phyloP scores from a whole-genome alignment of 2,113 vertebrate genomes.

The Rhinogobius similis region DNA sequence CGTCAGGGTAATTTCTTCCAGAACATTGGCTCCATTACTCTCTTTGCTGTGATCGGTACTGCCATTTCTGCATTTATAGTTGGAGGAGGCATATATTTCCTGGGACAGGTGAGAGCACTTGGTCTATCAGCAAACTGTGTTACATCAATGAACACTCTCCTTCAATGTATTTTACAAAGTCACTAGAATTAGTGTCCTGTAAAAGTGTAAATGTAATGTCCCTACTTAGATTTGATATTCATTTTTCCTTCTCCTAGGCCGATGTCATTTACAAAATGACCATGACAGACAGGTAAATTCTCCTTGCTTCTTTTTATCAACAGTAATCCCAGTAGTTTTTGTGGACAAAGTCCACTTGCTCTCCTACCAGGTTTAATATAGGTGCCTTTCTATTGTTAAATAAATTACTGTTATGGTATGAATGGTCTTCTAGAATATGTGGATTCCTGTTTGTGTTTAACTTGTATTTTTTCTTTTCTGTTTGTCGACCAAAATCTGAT shows the following conservation, averaged over 20 bases:
- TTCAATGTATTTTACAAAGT: neutral
- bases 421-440: neutral
- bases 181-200: neutral
- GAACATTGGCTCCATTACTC: slow-evolving; percentile 96
- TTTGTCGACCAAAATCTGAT: too few relatives aligned
- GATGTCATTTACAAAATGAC: slow-evolving; percentile 99
- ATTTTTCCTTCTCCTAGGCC: slow-evolving; percentile 78
- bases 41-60: slow-evolving; percentile 97
- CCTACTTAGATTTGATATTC: neutral
- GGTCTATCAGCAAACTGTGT: neutral
- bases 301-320: neutral
- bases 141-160: neutral
- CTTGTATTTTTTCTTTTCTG: neutral
- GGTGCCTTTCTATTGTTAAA: neutral
- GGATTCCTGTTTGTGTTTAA: neutral
- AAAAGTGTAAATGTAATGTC: neutral
- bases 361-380: neutral
- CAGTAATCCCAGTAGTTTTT: neutral
- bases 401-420: neutral
- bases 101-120: slow-evolving; percentile 87
- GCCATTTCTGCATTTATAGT: slow-evolving; percentile 97
- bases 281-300: slow-evolving; percentile 96
- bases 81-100: slow-evolving; percentile 97
- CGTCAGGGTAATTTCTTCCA: slow-evolving; percentile 98
- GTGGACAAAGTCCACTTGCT: neutral